Conservation (phyloP, 2,888 invertebrate species). For the Nemurella pictetii region DNA sequence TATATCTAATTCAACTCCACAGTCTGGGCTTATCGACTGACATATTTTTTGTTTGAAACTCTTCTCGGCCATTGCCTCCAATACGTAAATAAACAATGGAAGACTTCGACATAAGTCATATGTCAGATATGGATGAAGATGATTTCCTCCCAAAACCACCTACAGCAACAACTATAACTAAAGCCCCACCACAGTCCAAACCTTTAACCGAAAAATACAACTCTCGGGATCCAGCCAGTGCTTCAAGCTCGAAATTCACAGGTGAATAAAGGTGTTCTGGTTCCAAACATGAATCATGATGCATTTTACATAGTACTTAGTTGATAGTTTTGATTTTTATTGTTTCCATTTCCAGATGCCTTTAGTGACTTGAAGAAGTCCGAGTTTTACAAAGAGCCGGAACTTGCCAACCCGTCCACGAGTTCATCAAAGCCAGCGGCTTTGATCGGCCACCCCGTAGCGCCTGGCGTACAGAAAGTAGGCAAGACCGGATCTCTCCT, state of each 20-base stretch:
- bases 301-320: background rate
- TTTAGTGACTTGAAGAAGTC: slow-evolving; percentile 48
- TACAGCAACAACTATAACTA: background rate
- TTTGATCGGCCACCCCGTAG: background rate
- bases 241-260: background rate
- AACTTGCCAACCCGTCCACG: slow-evolving; percentile 39
- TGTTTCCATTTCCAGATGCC: slow-evolving; percentile 45
- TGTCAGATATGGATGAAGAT: slow-evolving; percentile 8
- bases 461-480: background rate
- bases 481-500: slow-evolving; percentile 46
- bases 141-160: background rate
- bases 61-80: too few relatives aligned
- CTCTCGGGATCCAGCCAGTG: background rate
- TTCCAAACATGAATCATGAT: background rate
- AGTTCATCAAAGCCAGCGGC: slow-evolving; percentile 39
- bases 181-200: background rate
- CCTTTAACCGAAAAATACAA: background rate
- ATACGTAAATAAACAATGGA: too few relatives aligned
- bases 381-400: slow-evolving; percentile 47
- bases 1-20: too few relatives aligned
- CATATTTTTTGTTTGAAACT: too few relatives aligned
- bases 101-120: background rate
- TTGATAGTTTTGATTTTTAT: background rate
- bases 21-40: too few relatives aligned
- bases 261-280: background rate